A percentile compares a stretch with the other conserved stretches of the same genome.
Conservation (phyloP, 2,797 vertebrate genomes). For the Sebastes itinus region DNA sequence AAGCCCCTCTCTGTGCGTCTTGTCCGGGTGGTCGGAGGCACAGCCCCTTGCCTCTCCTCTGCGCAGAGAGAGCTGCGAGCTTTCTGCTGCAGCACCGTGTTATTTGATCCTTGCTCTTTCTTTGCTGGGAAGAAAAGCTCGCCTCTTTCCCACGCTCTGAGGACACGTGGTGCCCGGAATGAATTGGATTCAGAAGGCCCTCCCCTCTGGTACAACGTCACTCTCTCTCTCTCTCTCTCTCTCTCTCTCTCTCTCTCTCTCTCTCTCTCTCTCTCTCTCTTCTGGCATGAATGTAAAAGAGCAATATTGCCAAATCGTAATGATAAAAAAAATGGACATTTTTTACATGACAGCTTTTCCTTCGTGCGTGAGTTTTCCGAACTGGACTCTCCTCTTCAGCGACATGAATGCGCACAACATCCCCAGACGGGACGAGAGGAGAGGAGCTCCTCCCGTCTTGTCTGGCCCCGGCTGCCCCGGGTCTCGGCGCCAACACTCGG, state of each 20-base stretch:
- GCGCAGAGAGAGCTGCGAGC: constrained; percentile 55
- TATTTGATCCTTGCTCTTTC: constrained; percentile 88
- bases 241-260: constrained; percentile 44
- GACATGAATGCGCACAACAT: neutral
- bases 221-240: constrained; percentile 26
- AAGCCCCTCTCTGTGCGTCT: constrained; percentile 43
- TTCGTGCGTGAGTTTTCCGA: neutral
- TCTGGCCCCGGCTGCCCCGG: constrained; percentile 34
- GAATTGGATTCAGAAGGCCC: constrained; percentile 88
- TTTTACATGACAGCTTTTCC: constrained; percentile 7
- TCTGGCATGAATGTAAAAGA: constrained; percentile 8
- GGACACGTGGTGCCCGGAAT: constrained; percentile 92
- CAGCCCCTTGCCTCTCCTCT: constrained; percentile 57
- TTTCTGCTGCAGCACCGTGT: constrained; percentile 80
- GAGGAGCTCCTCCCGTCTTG: constrained; percentile 50
- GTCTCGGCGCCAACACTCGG: constrained; percentile 63
- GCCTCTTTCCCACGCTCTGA: constrained; percentile 99
- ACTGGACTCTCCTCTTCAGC: neutral
- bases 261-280: neutral
- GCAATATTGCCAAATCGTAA: neutral
- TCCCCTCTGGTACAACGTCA: constrained; percentile 84
- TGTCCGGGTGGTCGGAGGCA: constrained; percentile 68
- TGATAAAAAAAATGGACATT: neutral
- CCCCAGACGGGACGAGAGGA: constrained; percentile 6
- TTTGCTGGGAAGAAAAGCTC: constrained; percentile 98